A percentile compares a stretch with the other conserved stretches of the same genome.
Evolutionary conservation across 2,797 vertebrate species (phyloP).

Genomic region (Nyctibius grandis): DNA sequence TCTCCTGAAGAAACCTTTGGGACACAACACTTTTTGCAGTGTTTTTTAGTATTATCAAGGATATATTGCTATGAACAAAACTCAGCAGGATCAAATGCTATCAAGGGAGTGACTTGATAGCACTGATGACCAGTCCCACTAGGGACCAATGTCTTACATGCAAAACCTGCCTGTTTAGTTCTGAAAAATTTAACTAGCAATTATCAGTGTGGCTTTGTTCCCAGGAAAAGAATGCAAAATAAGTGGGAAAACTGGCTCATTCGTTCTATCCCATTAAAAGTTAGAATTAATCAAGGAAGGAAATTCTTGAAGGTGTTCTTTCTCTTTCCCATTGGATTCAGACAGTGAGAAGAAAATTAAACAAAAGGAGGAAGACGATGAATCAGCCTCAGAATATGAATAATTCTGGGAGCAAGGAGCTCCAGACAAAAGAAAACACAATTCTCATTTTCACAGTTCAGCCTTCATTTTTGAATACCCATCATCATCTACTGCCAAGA

Average conservation of each 20-base stretch:
- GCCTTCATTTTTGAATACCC: conserved; percentile 1
- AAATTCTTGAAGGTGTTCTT: conserved; percentile 11
- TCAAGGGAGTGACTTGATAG: neutral
- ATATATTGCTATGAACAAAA: neutral
- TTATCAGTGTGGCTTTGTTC: neutral
- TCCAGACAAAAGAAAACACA: neutral
- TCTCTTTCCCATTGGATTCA: conserved; percentile 6
- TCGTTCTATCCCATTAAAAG: neutral
- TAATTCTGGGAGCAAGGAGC: neutral
- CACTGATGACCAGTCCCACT: neutral
- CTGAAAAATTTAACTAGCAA: neutral
- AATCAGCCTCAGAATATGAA: conserved; percentile 36
- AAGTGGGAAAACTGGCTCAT: neutral
- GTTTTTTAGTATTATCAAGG: neutral
- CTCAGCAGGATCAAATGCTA: neutral
- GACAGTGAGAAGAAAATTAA: conserved; percentile 26
- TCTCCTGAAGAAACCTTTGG: neutral
- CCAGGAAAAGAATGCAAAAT: neutral
- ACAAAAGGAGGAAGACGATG: neutral
- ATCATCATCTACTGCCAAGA: neutral
- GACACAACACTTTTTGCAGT: neutral
- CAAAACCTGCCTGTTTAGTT: neutral
- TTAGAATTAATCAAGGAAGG: conserved; percentile 30
- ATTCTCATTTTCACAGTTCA: conserved; percentile 17
- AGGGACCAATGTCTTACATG: neutral